A percentile compares a stretch with the other conserved stretches of the same genome.
Evolutionary conservation across 2,797 vertebrate species (phyloP).

Genomic region (Thripadectes ignobilis): DNA sequence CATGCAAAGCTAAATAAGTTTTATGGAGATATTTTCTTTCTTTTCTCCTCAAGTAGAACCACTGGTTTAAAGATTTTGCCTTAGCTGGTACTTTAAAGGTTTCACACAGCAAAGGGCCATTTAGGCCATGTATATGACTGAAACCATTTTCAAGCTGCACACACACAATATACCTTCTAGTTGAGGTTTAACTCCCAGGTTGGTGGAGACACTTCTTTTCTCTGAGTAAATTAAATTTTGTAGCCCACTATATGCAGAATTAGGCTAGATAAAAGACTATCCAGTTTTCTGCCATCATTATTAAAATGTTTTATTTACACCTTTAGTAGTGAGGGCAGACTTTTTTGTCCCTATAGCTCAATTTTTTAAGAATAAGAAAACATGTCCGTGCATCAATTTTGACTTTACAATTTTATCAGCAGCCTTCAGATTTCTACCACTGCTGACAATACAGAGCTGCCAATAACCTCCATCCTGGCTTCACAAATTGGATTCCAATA

Average conservation of each 20-base stretch:
- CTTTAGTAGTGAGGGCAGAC: not conserved
- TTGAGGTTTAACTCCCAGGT: not conserved
- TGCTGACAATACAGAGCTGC: not conserved
- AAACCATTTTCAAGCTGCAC: not conserved
- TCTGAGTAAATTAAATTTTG: not conserved
- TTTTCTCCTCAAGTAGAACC: not conserved
- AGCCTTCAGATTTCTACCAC: not conserved
- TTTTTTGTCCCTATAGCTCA: not conserved
- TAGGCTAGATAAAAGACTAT: not conserved
- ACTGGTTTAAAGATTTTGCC: not conserved
- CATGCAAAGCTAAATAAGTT: constrained; percentile 1
- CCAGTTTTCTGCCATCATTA: not conserved
- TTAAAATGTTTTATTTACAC: not conserved
- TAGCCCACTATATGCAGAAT: not conserved
- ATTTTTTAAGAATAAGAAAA: not conserved
- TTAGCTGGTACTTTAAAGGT: not conserved
- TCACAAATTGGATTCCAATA: not conserved
- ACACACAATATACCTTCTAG: not conserved
- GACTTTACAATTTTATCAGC: not conserved
- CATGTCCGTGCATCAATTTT: not conserved
- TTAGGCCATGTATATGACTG: not conserved
- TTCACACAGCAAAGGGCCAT: not conserved
- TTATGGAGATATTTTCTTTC: not conserved
- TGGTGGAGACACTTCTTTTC: not conserved
- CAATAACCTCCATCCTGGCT: not conserved